phyloP scores from a whole-genome alignment of 2,797 vertebrate species.

The Nasua narica region DNA sequence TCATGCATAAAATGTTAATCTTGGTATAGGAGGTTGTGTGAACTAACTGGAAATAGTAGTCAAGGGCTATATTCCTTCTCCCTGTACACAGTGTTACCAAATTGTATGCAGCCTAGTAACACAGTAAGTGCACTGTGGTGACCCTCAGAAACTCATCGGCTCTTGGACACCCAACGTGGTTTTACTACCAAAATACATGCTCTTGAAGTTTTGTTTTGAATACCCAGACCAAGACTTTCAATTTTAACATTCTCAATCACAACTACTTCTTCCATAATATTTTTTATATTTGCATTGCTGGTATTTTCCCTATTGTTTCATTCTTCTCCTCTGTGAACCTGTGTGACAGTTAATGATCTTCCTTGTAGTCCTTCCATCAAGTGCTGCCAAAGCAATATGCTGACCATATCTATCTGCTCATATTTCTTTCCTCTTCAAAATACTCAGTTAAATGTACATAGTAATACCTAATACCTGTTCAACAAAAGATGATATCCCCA shows the following conservation, averaged over 20 bases:
- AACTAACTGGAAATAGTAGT: background rate
- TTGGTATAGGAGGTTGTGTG: background rate
- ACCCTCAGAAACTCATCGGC: background rate
- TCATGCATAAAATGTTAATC: background rate
- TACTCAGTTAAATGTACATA: background rate
- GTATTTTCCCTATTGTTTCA: background rate
- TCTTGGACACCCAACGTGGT: background rate
- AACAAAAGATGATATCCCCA: background rate
- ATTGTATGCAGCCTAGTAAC: background rate
- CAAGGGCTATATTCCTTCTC: background rate
- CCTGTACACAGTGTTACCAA: background rate
- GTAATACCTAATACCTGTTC: background rate
- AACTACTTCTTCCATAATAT: background rate
- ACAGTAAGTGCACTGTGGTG: background rate
- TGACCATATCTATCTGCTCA: background rate
- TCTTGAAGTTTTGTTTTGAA: background rate
- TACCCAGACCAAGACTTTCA: background rate
- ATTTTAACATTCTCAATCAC: background rate
- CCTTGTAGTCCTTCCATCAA: background rate
- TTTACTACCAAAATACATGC: background rate
- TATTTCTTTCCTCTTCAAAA: background rate
- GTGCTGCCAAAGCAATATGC: background rate
- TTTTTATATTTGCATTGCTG: background rate
- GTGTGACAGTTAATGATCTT: background rate
- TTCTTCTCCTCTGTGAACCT: background rate